phyloP scores from a whole-genome alignment of 2,113 vertebrate species.

The Callocephalon fimbriatum region DNA sequence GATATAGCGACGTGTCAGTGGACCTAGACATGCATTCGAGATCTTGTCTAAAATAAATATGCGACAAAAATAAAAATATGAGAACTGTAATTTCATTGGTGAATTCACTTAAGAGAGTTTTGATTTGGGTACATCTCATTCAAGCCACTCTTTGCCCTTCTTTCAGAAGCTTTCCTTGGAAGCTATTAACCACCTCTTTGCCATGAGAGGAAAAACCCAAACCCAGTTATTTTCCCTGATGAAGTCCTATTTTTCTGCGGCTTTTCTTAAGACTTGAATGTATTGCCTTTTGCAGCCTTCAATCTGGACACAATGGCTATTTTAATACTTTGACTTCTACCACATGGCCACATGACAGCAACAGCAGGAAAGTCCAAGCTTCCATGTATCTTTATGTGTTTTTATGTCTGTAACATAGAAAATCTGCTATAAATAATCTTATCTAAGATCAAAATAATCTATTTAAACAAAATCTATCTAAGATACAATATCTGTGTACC shows the following conservation, averaged over 20 bases:
- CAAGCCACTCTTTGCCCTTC: not conserved
- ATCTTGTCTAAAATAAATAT: not conserved
- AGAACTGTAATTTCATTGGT: not conserved
- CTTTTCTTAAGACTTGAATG: not conserved
- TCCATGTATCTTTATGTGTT: fast-evolving
- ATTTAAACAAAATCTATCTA: not conserved
- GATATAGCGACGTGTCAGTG: not conserved
- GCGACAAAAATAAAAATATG: not conserved
- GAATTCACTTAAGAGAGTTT: not conserved
- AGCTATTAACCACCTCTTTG: not conserved
- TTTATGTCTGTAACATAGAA: not conserved
- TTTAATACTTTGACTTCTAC: not conserved
- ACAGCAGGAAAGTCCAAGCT: not conserved
- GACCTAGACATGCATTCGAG: not conserved
- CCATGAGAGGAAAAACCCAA: not conserved
- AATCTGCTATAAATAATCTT: not conserved
- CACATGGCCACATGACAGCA: not conserved
- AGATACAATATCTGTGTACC: not conserved
- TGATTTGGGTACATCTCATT: not conserved
- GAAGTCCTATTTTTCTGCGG: not conserved
- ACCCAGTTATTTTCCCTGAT: not conserved
- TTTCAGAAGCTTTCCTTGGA: not conserved
- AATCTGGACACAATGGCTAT: not conserved
- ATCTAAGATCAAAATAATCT: not conserved
- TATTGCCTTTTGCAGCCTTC: not conserved